Conservation (phyloP, 2,113 vertebrate genomes). For the Neogobius melanostomus region DNA sequence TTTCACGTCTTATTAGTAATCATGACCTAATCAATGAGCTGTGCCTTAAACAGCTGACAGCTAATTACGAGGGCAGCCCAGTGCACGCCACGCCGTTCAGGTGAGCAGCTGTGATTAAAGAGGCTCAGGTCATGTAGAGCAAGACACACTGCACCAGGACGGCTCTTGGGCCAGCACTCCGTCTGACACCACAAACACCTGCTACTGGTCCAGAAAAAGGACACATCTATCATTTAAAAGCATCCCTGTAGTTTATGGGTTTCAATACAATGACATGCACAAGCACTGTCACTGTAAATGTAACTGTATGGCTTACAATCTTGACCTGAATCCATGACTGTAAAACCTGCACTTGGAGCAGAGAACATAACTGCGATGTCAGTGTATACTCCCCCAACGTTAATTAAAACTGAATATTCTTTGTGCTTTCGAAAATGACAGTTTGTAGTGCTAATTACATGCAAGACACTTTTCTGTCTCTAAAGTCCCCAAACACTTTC, state of each 20-base stretch:
- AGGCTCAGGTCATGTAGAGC: constrained; percentile 37
- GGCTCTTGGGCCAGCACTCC: constrained; percentile 64
- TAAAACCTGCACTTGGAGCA: no score
- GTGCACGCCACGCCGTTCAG: constrained; percentile 60
- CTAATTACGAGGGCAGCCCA: constrained; percentile 71
- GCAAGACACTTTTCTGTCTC: neutral
- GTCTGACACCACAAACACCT: no score
- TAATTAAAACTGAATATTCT: no score
- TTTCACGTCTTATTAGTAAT: constrained; percentile 74
- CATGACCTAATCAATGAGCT: constrained; percentile 77
- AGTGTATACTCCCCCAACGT: no score
- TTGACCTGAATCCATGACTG: no score
- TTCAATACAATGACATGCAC: no score
- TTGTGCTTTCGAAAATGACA: neutral
- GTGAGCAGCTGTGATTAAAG: constrained; percentile 76
- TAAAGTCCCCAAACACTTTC: constrained; percentile 19
- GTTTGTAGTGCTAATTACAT: neutral
- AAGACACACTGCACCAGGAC: constrained; percentile 52
- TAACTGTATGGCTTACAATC: no score
- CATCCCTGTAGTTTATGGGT: neutral
- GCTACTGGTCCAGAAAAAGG: no score
- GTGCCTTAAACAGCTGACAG: constrained; percentile 74
- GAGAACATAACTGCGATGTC: no score
- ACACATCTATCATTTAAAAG: neutral
- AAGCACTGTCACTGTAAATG: no score